Conservation (phyloP, 2,888 invertebrate genomes). For the Tetramorium bicarinatum region DNA sequence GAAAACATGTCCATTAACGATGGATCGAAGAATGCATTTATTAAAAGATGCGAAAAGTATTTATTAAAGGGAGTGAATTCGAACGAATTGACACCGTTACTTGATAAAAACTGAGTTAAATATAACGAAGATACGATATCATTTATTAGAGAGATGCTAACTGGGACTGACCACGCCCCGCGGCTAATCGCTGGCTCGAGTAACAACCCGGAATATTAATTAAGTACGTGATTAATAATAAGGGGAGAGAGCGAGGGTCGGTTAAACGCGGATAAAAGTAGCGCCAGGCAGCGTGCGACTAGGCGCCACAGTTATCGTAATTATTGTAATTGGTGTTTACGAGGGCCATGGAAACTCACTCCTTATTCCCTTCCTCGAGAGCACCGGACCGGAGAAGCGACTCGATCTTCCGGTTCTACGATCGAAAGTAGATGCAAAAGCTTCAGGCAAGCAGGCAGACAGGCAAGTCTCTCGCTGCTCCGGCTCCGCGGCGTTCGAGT, state of each 20-base stretch:
- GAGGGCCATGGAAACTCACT: constrained; percentile 75
- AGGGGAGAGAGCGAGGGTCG: constrained; percentile 37
- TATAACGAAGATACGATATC: constrained; percentile 27
- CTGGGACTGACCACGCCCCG: constrained; percentile 64
- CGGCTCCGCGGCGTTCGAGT: constrained; percentile 67
- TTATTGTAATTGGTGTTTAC: constrained; percentile 81
- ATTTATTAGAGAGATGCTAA: constrained; percentile 59
- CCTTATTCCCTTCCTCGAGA: constrained; percentile 63
- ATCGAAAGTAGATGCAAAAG: constrained; percentile 73
- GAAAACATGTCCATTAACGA: not conserved
- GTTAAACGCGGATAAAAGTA: constrained; percentile 63
- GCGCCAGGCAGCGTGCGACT: constrained; percentile 61
- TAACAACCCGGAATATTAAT: constrained; percentile 76
- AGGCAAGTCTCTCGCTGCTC: not conserved
- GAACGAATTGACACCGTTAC: constrained; percentile 10
- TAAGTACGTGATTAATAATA: constrained; percentile 74
- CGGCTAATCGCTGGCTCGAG: constrained; percentile 65
- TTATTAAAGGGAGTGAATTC: constrained; percentile 6
- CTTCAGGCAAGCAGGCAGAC: not conserved
- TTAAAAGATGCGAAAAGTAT: not conserved
- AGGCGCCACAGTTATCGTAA: constrained; percentile 81
- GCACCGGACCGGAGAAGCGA: constrained; percentile 77
- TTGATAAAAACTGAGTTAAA: constrained; percentile 20
- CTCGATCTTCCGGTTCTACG: constrained; percentile 81
- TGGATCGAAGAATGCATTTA: not conserved